Evolutionary conservation across 2,888 invertebrate species (phyloP).

Genomic region (Latrodectus elegans): DNA sequence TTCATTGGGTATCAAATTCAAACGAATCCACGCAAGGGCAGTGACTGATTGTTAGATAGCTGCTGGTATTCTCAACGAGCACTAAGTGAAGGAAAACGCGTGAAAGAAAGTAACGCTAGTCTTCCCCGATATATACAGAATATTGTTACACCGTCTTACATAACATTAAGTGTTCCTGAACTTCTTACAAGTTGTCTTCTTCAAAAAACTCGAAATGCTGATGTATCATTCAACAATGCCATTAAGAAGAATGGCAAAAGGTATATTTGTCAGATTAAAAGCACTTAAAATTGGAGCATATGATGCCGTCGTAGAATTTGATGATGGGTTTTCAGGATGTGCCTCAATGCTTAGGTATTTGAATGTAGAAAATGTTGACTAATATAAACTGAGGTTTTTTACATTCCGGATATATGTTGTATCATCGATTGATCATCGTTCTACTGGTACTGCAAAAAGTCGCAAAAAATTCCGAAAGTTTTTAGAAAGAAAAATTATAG

Average conservation of each 20-base stretch:
- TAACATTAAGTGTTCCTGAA: background rate
- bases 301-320: background rate
- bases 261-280: background rate
- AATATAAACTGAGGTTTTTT: too few relatives aligned
- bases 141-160: background rate
- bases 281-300: background rate
- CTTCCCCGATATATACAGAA: background rate
- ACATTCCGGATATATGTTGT: too few relatives aligned
- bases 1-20: background rate
- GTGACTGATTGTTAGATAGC: background rate
- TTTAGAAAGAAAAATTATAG: too few relatives aligned
- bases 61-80: background rate
- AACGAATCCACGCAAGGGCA: slow-evolving; percentile 34
- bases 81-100: background rate
- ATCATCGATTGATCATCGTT: too few relatives aligned
- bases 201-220: background rate
- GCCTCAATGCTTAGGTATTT: too few relatives aligned
- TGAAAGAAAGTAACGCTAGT: background rate
- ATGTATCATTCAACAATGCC: background rate
- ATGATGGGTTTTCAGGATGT: too few relatives aligned
- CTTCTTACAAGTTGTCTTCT: background rate
- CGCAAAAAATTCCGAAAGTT: too few relatives aligned
- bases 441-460: too few relatives aligned
- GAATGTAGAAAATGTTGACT: too few relatives aligned
- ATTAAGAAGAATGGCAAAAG: background rate